These are phyloP conservation scores for Periparus ater DNA, from an alignment of 2,797 vertebrate species.

Conservation along the genomic window DNA sequence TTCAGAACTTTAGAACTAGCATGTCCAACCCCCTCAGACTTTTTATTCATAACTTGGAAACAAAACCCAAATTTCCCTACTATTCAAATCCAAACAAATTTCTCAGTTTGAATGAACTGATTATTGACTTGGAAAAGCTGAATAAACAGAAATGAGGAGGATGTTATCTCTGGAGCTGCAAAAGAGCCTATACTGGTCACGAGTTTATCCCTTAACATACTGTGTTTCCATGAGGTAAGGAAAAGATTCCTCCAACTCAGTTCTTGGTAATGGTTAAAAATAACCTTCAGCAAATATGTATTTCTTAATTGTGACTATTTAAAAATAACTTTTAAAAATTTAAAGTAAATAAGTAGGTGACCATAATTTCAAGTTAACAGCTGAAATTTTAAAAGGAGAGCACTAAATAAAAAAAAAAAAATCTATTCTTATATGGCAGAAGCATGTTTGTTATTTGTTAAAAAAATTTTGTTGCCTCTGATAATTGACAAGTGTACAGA, in stretches of 20 bases:
- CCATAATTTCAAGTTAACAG: neutral
- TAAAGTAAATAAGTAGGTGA: neutral
- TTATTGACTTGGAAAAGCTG: slow-evolving; percentile 31
- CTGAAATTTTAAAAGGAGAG: neutral
- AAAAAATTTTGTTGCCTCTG: neutral
- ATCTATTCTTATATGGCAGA: neutral
- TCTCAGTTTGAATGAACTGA: neutral
- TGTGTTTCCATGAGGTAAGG: neutral
- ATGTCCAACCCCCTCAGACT: neutral
- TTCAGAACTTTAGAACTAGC: neutral
- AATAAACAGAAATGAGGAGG: slow-evolving; percentile 5
- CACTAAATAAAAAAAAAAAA: neutral
- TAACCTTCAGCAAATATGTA: neutral
- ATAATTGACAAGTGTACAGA: neutral
- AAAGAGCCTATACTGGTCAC: neutral
- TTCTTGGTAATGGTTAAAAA: neutral
- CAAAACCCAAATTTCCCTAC: neutral
- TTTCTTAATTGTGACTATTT: neutral
- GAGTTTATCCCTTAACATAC: neutral
- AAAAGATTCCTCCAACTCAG: neutral
- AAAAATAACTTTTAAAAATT: neutral
- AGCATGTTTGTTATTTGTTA: neutral
- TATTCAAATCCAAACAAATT: neutral
- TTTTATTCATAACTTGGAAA: neutral
- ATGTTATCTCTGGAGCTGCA: neutral